phyloP scores from a whole-genome alignment of 2,113 vertebrate species.

The Formicarius rufipectus region DNA sequence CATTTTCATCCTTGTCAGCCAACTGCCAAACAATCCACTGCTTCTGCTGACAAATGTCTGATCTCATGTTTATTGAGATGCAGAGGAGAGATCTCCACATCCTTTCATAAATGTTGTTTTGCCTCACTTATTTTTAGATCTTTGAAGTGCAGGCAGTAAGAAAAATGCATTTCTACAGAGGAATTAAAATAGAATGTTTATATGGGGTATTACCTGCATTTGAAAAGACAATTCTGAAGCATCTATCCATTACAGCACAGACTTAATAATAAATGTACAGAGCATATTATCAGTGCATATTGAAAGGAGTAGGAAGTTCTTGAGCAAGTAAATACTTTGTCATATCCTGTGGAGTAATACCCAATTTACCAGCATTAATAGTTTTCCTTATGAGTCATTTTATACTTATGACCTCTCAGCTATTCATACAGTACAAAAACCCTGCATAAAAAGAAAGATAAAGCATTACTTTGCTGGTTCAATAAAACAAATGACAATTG shows the following conservation, averaged over 20 bases:
- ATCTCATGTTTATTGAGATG: background rate
- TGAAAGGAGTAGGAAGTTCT: background rate
- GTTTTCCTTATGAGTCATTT: background rate
- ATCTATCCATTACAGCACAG: background rate
- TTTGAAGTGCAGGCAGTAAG: background rate
- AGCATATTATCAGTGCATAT: background rate
- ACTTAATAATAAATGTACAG: background rate
- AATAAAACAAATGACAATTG: background rate
- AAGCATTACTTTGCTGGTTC: background rate
- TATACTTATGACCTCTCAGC: background rate
- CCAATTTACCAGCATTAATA: conserved; percentile 2
- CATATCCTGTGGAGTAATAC: background rate
- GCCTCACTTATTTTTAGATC: background rate
- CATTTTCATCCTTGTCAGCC: background rate
- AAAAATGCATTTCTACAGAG: background rate
- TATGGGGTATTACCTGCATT: background rate
- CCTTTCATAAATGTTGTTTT: background rate
- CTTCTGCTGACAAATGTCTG: background rate
- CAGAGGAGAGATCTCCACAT: background rate
- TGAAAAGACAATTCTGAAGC: background rate
- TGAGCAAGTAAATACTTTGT: background rate
- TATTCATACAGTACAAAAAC: background rate
- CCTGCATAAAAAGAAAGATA: background rate
- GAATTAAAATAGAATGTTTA: background rate
- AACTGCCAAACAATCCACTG: background rate